Percentiles rank a stretch among this genome's conserved stretches.
Conservation (phyloP, 1,140 invertebrate species). For the Macrocentrus cingulum region DNA sequence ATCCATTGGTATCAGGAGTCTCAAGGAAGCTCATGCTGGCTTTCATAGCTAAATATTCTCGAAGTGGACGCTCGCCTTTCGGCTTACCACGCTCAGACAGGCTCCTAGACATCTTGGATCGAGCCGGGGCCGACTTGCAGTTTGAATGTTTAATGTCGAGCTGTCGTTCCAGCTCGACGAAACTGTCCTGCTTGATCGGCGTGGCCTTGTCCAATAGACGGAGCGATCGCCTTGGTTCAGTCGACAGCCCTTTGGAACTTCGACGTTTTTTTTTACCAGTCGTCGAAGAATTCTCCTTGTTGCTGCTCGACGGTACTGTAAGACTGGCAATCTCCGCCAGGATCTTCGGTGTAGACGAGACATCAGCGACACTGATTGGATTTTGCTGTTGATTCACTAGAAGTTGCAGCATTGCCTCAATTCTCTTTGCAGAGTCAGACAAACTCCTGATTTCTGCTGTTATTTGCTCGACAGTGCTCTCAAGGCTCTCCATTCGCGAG, state of each 20-base stretch:
- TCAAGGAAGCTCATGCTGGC: conserved; percentile 19
- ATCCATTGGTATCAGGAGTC: conserved; percentile 14
- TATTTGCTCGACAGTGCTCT: not conserved
- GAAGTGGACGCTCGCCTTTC: not conserved
- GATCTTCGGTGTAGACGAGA: not conserved
- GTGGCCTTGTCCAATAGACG: not conserved
- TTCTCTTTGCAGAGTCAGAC: too few species aligned
- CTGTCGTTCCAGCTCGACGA: not conserved
- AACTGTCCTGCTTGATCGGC: conserved; percentile 7
- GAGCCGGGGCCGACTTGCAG: not conserved
- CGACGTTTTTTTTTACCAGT: not conserved
- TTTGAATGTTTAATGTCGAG: conserved; percentile 7
- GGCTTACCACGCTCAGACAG: not conserved
- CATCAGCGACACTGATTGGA: not conserved
- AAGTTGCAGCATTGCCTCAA: not conserved
- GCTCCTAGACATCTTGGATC: not conserved
- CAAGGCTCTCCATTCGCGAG: not conserved
- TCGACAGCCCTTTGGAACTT: not conserved
- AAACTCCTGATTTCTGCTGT: not conserved
- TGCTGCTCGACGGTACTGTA: not conserved
- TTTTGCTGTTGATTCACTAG: not conserved
- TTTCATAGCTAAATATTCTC: conserved; percentile 21
- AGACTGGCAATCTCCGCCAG: not conserved
- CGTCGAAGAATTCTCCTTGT: not conserved
- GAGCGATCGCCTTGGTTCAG: not conserved